Conservation (phyloP, 2,113 vertebrate genomes). For the Pardalotus punctatus region DNA sequence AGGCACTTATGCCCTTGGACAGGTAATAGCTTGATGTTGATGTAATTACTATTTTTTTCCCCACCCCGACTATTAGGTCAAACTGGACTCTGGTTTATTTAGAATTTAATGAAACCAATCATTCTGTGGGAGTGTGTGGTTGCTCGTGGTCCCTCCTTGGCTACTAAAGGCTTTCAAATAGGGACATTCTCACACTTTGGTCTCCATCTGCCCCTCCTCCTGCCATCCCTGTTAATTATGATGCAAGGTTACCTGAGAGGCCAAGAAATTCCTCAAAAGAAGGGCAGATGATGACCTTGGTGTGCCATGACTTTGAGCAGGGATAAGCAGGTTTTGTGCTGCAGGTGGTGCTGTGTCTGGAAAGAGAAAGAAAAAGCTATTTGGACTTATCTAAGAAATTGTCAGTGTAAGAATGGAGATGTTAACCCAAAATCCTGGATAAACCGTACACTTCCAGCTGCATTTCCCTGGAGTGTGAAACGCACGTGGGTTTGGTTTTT, state of each 20-base stretch:
- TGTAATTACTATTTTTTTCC: slow-evolving; percentile 19
- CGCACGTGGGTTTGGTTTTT: neutral
- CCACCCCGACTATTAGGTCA: slow-evolving; percentile 31
- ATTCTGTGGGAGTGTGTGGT: neutral
- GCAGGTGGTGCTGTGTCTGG: neutral
- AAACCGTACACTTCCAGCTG: neutral
- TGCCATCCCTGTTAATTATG: neutral
- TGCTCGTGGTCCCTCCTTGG: neutral
- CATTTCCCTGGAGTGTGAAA: neutral
- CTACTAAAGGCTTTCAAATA: neutral
- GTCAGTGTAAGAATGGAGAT: neutral
- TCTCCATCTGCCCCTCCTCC: neutral
- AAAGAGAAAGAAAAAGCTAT: neutral
- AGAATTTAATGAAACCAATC: neutral
- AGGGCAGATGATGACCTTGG: neutral
- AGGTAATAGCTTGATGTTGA: slow-evolving; percentile 61
- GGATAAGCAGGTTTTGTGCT: neutral
- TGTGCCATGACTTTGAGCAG: neutral
- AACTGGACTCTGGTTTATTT: slow-evolving; percentile 36
- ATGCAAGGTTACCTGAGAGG: neutral
- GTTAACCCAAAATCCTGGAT: neutral
- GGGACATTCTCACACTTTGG: neutral
- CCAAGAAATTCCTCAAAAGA: neutral
- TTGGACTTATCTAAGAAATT: neutral
- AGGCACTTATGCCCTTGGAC: slow-evolving; percentile 31